phyloP scores from a whole-genome alignment of 2,797 vertebrate genomes.

The Ceryle rudis region DNA sequence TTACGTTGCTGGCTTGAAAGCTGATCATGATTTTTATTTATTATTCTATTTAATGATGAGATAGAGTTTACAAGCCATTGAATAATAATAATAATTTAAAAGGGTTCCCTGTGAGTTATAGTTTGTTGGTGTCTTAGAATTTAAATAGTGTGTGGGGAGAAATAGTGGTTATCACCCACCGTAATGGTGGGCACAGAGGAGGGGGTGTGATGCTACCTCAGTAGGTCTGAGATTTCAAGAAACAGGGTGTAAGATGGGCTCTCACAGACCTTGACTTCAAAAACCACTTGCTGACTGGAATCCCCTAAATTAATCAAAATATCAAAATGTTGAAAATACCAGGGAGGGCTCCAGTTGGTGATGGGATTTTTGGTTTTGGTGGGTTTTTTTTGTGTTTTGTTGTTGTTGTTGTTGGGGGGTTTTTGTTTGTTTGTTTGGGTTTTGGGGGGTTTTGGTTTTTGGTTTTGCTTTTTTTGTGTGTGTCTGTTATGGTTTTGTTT shows the following conservation, averaged over 20 bases:
- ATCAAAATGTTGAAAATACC: background rate
- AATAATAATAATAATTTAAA: conserved; percentile 67
- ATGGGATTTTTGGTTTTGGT: no score
- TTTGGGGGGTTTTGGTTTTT: no score
- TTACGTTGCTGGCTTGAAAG: conserved; percentile 10
- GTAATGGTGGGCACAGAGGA: background rate
- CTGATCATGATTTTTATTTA: conserved; percentile 67
- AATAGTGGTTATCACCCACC: background rate
- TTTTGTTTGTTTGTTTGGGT: no score
- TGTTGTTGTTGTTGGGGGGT: no score
- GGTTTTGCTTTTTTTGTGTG: no score
- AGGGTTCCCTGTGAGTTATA: conserved; percentile 40
- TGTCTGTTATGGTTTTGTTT: no score
- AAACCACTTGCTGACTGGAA: background rate
- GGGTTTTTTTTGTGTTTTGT: background rate
- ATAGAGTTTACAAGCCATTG: conserved; percentile 69
- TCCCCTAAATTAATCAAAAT: background rate
- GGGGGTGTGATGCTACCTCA: accelerated
- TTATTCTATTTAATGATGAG: conserved; percentile 65
- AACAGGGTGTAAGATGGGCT: background rate
- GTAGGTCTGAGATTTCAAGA: background rate
- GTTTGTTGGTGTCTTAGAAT: conserved; percentile 41
- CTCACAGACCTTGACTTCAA: background rate
- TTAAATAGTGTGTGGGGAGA: conserved; percentile 35
- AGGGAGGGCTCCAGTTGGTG: background rate